phyloP scores from a whole-genome alignment of 2,113 vertebrate species.

The Paralichthys olivaceus region DNA sequence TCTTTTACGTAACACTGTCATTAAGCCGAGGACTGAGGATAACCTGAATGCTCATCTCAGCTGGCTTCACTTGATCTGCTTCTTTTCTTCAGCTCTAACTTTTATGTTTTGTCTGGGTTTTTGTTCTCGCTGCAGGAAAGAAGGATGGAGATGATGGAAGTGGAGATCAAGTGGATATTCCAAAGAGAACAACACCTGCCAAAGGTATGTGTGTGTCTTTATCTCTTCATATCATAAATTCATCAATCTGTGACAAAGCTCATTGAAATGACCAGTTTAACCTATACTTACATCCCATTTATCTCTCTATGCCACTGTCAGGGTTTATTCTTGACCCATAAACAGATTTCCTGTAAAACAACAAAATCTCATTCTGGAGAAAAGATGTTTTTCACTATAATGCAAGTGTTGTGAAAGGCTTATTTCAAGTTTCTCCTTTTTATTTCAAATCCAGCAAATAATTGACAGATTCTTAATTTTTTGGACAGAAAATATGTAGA shows the following conservation, averaged over 20 bases:
- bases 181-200: slow-evolving; percentile 92
- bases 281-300: not conserved
- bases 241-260: not conserved
- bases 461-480: not conserved
- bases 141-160: slow-evolving; percentile 88
- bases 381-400: not conserved
- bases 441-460: not conserved
- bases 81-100: not conserved
- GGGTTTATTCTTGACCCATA: not conserved
- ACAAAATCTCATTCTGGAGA: not conserved
- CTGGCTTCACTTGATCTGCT: not conserved
- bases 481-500: not conserved
- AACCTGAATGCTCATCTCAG: slow-evolving; percentile 23
- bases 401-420: not conserved
- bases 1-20: slow-evolving; percentile 11
- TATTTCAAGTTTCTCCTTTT: not conserved
- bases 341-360: too few species aligned
- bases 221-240: not conserved
- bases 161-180: slow-evolving; percentile 90
- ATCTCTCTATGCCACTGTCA: not conserved
- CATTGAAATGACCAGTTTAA: not conserved
- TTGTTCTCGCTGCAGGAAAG: slow-evolving; percentile 81
- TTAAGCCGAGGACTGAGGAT: slow-evolving; percentile 11
- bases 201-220: slow-evolving; percentile 82
- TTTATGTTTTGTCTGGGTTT: not conserved